Percentiles rank a stretch among this genome's conserved stretches.
Evolutionary conservation across 2,888 invertebrate genomes (phyloP).

Genomic region (Hemaris fuciformis): DNA sequence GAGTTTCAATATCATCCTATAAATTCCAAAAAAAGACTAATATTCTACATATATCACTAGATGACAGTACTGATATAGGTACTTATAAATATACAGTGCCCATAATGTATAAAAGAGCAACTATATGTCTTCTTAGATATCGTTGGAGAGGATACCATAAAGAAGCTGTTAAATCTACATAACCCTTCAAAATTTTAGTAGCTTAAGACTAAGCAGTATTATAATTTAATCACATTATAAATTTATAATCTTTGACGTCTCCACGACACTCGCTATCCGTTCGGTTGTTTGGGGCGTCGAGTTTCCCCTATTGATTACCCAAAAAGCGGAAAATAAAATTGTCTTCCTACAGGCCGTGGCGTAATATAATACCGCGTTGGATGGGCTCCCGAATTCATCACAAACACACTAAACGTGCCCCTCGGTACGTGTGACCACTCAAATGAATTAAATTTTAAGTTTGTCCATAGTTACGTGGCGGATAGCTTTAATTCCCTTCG

Average conservation of each 20-base stretch:
- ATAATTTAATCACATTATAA: neutral
- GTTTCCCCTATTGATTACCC: slow-evolving; percentile 80
- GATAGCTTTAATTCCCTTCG: slow-evolving; percentile 3
- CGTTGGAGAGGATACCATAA: too few species aligned
- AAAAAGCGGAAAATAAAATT: slow-evolving; percentile 81
- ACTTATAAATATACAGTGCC: too few species aligned
- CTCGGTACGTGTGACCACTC: slow-evolving; percentile 47
- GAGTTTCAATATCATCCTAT: too few species aligned
- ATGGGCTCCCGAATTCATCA: slow-evolving; percentile 46
- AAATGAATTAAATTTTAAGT: slow-evolving; percentile 55
- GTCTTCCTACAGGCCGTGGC: slow-evolving; percentile 53
- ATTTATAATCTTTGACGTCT: slow-evolving; percentile 24
- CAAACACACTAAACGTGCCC: slow-evolving; percentile 40
- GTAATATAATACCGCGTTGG: slow-evolving; percentile 62
- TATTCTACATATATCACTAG: too few species aligned
- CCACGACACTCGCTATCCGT: slow-evolving; percentile 38
- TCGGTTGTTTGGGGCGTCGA: slow-evolving; percentile 65
- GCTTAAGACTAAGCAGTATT: too few species aligned
- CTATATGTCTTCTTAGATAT: too few species aligned
- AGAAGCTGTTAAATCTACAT: too few species aligned
- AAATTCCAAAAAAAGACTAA: too few species aligned
- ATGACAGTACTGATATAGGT: too few species aligned
- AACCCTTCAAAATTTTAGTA: neutral
- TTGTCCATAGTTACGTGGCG: neutral
- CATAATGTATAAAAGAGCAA: too few species aligned